phyloP scores from a whole-genome alignment of 2,888 invertebrate genomes.

The Nemapogon koenigi region DNA sequence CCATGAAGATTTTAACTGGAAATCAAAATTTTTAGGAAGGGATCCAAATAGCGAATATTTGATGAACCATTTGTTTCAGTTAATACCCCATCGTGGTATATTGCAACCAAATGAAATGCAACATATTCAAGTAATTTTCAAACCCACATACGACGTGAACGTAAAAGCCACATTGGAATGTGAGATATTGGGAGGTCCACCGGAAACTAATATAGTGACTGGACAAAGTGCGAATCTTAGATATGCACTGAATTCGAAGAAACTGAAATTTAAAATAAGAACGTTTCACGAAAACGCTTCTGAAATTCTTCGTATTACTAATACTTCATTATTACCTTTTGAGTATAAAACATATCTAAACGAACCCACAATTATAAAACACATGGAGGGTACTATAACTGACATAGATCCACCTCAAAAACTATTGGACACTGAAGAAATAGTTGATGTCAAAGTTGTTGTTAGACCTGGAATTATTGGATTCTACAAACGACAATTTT shows the following conservation, averaged over 20 bases:
- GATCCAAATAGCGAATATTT: constrained; percentile 20
- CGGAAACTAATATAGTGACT: constrained; percentile 49
- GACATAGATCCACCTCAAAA: constrained; percentile 47
- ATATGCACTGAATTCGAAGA: constrained; percentile 49
- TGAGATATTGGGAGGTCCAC: constrained; percentile 62
- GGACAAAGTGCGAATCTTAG: constrained; percentile 59
- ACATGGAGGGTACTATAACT: constrained; percentile 46
- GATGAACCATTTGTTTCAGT: constrained; percentile 42
- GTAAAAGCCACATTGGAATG: constrained; percentile 54
- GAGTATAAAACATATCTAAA: constrained; percentile 43
- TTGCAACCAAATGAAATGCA: constrained; percentile 58
- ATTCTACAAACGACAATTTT: constrained; percentile 49
- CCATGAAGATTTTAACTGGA: constrained; percentile 35
- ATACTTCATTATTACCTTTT: constrained; percentile 53
- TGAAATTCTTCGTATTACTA: constrained; percentile 43
- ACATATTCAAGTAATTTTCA: constrained; percentile 51
- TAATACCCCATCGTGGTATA: constrained; percentile 53
- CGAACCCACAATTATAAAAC: constrained; percentile 32
- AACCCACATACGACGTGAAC: constrained; percentile 42
- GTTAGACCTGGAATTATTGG: constrained; percentile 64
- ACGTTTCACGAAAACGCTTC: constrained; percentile 44
- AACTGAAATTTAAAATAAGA: constrained; percentile 47
- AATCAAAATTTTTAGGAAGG: constrained; percentile 31
- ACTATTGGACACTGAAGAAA: constrained; percentile 39
- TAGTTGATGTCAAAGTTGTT: constrained; percentile 41